A percentile compares a stretch with the other conserved stretches of the same genome.
Evolutionary conservation across 2,888 invertebrate species (phyloP).

Genomic region (Papilio demoleus): DNA sequence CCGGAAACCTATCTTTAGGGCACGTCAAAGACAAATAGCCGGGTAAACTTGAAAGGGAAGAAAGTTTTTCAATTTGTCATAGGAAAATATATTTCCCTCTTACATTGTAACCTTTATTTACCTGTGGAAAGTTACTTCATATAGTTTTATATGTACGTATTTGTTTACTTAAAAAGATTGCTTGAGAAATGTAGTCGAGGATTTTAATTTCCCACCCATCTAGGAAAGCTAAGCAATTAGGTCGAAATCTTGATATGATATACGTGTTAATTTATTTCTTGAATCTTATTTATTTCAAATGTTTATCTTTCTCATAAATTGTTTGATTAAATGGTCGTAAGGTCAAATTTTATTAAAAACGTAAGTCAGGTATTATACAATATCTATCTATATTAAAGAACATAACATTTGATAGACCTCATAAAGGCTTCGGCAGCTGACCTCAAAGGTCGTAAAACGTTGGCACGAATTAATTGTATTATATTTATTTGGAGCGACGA

Average conservation of each 20-base stretch:
- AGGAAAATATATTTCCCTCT: slow-evolving; percentile 1
- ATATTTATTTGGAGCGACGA: background rate
- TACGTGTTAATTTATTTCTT: no score
- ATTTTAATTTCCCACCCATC: background rate
- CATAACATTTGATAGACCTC: slow-evolving; percentile 11
- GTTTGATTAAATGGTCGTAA: no score
- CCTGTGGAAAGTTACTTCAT: background rate
- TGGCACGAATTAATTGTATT: slow-evolving; percentile 8
- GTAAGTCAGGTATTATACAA: no score
- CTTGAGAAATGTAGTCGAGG: background rate
- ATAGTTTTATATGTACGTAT: background rate
- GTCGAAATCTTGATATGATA: no score
- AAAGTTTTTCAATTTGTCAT: slow-evolving; percentile 18
- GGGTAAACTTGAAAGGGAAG: slow-evolving; percentile 2
- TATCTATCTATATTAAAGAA: slow-evolving; percentile 11
- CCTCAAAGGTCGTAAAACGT: slow-evolving; percentile 11
- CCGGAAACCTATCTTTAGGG: slow-evolving; percentile 2
- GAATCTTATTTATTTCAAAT: no score
- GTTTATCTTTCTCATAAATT: no score
- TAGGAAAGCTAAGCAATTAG: no score
- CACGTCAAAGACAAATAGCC: slow-evolving; percentile 8
- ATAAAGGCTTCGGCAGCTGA: slow-evolving; percentile 16
- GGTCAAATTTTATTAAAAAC: no score
- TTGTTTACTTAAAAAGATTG: background rate
- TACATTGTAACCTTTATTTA: background rate